A percentile compares a stretch with the other conserved stretches of the same genome.
These are phyloP conservation scores for Pyrocoelia pectoralis DNA, from an alignment of 2,888 invertebrate species.

Conservation along the genomic window DNA sequence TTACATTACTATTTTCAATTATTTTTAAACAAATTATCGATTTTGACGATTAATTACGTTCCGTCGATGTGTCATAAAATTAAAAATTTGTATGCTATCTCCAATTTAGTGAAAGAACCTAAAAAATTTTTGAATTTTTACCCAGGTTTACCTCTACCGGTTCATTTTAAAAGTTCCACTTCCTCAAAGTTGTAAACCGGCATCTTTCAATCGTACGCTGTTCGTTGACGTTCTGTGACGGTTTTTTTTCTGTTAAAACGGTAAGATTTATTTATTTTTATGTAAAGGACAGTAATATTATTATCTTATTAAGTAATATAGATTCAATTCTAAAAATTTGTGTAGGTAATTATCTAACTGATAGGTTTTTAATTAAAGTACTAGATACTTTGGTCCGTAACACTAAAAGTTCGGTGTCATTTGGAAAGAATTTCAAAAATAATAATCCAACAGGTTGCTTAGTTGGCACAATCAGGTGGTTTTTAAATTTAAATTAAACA, in stretches of 20 bases:
- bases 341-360: too few relatives aligned
- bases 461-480: constrained; percentile 30
- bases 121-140: constrained; percentile 47
- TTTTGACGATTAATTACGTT: constrained; percentile 32
- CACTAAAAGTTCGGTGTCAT: too few relatives aligned
- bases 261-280: constrained; percentile 47
- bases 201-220: constrained; percentile 57
- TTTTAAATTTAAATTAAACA: constrained; percentile 26
- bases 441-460: constrained; percentile 19
- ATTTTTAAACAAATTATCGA: constrained; percentile 35
- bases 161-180: constrained; percentile 48
- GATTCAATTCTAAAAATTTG: too few relatives aligned
- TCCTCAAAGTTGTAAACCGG: constrained; percentile 53
- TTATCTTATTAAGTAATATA: neutral
- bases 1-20: constrained; percentile 23
- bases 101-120: neutral
- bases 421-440: neutral
- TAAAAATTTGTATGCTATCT: neutral
- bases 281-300: neutral
- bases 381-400: too few relatives aligned
- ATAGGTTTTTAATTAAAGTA: too few relatives aligned
- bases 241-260: constrained; percentile 54
- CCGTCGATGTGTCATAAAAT: constrained; percentile 24
- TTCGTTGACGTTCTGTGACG: constrained; percentile 56
- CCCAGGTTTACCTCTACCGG: constrained; percentile 45